Percentiles rank a stretch among this genome's conserved stretches.
Evolutionary conservation across 2,113 vertebrate genomes (phyloP).

Genomic region (Ammospiza nelsoni): DNA sequence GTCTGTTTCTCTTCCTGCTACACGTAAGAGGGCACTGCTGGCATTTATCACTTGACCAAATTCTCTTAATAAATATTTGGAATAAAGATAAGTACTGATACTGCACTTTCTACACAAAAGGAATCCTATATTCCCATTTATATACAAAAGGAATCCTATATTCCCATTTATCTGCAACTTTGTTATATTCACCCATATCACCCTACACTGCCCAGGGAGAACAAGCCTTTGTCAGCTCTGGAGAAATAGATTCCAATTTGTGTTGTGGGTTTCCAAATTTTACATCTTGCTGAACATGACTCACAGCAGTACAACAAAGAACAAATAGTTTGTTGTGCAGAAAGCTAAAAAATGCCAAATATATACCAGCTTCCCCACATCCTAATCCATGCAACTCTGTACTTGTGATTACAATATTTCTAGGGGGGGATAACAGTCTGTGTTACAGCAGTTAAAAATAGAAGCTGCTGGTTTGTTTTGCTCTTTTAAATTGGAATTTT

Average conservation of each 20-base stretch:
- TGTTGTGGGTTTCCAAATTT: background rate
- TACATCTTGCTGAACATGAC: background rate
- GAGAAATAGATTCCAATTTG: background rate
- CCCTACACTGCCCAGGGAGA: background rate
- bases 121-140: background rate
- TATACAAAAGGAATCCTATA: background rate
- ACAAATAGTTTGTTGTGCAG: background rate
- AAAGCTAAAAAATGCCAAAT: background rate
- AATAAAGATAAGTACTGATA: background rate
- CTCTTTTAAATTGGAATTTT: background rate
- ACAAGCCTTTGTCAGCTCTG: background rate
- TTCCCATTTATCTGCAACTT: background rate
- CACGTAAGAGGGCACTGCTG: accelerated
- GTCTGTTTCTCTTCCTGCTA: background rate
- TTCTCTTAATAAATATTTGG: background rate
- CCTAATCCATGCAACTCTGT: background rate
- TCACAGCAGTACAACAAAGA: background rate
- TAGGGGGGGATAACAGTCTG: background rate
- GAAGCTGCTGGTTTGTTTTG: background rate
- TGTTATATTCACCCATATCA: accelerated
- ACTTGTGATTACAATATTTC: background rate
- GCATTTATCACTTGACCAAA: background rate
- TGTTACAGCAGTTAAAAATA: background rate
- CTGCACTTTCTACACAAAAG: background rate
- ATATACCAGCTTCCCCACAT: background rate